Base-by-base conservation (phyloP, 2,113 vertebrate genomes). In the Ascaphus truei region DNA sequence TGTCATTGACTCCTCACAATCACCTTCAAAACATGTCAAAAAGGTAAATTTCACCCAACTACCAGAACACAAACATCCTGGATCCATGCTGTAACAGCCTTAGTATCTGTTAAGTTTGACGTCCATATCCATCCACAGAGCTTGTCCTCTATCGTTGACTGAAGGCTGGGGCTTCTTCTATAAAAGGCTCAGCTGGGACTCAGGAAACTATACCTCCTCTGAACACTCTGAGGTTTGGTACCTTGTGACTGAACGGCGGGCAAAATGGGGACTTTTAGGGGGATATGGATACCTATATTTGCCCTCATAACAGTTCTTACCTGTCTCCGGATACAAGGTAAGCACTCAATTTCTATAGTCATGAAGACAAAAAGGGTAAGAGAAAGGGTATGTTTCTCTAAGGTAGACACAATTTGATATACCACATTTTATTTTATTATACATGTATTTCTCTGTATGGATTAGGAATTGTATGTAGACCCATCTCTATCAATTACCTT, bases 61-160 rank as follows among this genome's bases (percentile, higher is more conserved):
- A 5, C 41, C 65, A 68, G 66, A 68, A 68, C 66, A 68, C 66
- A 68, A 69, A 69, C 66, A 69, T 69, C 66, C 66, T 69, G 66
- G 65, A 58, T 34, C 53, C 7, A 58, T 33, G 48, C 20, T 18
- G 13, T 8, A 60, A 68, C 12, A 51, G 13, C 43, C 25, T 51
- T 50, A 37, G 16, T 22, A 50, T 60, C 39, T 51, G 2, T 34
- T 15, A 57, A 22, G 43, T 22, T 5, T 34, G 66, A 69, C 45
- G 56, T 60, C 66, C 59, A 16, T 65, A 30, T 16, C 26, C 29
- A 36, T 20, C 20, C 36, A 8, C 27, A 48, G 5, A 7, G 8
- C 15, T 39, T 3, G 20, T 11, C 5, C 15, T 39, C 6, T 30
- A 16, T 16, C 66, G 12, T 12, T 50, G 13, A 26, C 12, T 15